Evolutionary conservation across 2,113 vertebrate species (phyloP), one percentile per base, ranked within the genome.

Genomic region (Psilopogon haemacephalus): DNA sequence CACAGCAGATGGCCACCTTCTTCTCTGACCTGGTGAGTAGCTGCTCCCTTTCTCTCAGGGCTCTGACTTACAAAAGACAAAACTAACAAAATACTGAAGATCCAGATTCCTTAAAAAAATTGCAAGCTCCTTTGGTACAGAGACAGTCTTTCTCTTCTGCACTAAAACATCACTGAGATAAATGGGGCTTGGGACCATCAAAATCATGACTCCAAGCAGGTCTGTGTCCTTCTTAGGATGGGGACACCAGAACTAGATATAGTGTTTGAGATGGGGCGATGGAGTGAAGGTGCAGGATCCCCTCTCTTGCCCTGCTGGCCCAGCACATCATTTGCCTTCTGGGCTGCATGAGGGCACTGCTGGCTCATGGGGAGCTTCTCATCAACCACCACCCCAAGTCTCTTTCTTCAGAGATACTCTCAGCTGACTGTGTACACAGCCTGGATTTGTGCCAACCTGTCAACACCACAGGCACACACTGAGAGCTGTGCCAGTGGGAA

Each of bases 11-110:
- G 97, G 92, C 87, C 26, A 62, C 76, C 44, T 95, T 88, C 77
- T 58, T 86, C 90, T 95, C 96, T 37, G 65, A 65, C 40, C 90
- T 97, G 95, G 97, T 97, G 77, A 96, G 97, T 97, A 58, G 16
- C 72, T 68, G 52, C 20, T 59, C 84, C 44, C n/a, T 80, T 69
- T 60, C 84, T 38, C 88, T 93, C 35, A 48, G 42, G 37, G 35
- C 7, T 70, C 14, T 73, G 62, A 6, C 40, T 65, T 37, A 21
- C 2, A 55, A 65, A 64, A 16, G 55, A 62, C 56, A 67, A 59
- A 72, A 8, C 15, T 28, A 72, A 58, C 8, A 28, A 4, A 56
- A 55, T 56, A 26, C 11, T 42, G 15, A 73, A 64, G n/a, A 73
- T 33, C 18, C 38, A 42, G 35, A 23, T 19, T 69, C 52, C n/a